Base-by-base conservation (phyloP, 1,140 invertebrate species). In the Heliconius hermathena region DNA sequence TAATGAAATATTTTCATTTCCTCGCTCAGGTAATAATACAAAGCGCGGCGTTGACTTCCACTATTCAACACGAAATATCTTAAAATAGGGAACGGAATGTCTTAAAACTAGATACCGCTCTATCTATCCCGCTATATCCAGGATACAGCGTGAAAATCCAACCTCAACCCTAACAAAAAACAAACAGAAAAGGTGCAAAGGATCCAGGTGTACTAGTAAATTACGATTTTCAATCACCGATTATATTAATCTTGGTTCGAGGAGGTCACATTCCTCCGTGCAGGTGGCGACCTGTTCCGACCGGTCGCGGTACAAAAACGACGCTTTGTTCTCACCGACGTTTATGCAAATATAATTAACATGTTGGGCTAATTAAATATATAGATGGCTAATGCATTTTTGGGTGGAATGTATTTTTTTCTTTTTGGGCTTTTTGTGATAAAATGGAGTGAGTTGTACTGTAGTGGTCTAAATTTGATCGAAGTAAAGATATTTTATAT, bases 211-310 rank as follows among this genome's bases (percentile, higher is more conserved):
- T 78, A 78, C 72, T 52, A 49, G 49, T 76, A 73, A 76, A 81
- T 79, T 74, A 78, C 60, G 71, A 76, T 81, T 70, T 77, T 78
- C 78, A 80, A 29, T 75, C 76, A 66, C 54, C 36, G 71, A 79
- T 78, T 75, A 80, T 79, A 22, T 77, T 78, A n/a, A 66, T 26
- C 60, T n/a, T 66, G 22, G 11, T 22, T 29, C 83, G 73, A 80
- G 57, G 78, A 78, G 73, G 78, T 77, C 84, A 87, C 88, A 91
- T 93, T 88, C 89, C 78, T 77, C 76, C 73, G 60, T 81, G 86
- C 90, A 93, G 91, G 91, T 93, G 90, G 85, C 88, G 88, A 89
- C 90, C 85, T 87, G 89, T 91, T 87, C 87, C 81, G 85, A 90
- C 91, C 90, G 90, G 89, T 90, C 87, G 74, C 46, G 80, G 79